Percentiles rank a stretch among this genome's conserved stretches.
Evolutionary conservation across 2,888 invertebrate genomes (phyloP).

Genomic region (Pachliopta kotzebuea): DNA sequence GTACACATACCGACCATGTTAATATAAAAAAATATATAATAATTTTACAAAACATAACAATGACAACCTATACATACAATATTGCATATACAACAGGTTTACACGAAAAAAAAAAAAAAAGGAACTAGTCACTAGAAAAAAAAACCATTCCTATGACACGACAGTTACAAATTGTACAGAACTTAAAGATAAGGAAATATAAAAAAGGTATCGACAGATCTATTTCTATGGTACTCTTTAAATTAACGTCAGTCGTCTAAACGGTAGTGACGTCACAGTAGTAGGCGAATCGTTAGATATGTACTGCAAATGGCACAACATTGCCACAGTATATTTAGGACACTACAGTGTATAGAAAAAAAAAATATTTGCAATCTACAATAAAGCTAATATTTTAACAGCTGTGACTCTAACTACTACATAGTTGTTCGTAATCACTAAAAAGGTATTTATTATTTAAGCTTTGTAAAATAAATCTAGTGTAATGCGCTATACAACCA

Average conservation of each 20-base stretch:
- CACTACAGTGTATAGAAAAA: background rate
- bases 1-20: slow-evolving; percentile 46
- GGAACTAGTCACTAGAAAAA: slow-evolving; percentile 3
- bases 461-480: slow-evolving; percentile 17
- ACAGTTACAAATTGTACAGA: slow-evolving; percentile 17
- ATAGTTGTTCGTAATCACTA: slow-evolving; percentile 9
- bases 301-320: slow-evolving; percentile 5
- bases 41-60: slow-evolving; percentile 31
- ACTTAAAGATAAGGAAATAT: background rate
- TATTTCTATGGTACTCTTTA: slow-evolving; percentile 15
- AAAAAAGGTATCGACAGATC: slow-evolving; percentile 4
- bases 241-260: background rate
- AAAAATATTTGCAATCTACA: slow-evolving; percentile 2
- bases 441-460: slow-evolving; percentile 6
- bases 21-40: slow-evolving; percentile 30
- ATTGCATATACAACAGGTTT: slow-evolving; percentile 14
- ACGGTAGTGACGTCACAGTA: background rate
- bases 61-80: slow-evolving; percentile 23
- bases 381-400: slow-evolving; percentile 11
- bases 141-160: slow-evolving; percentile 16
- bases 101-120: slow-evolving; percentile 10
- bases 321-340: slow-evolving; percentile 12
- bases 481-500: slow-evolving; percentile 22
- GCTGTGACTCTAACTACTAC: slow-evolving; percentile 11
- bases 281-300: slow-evolving; percentile 13